Base-by-base conservation (phyloP, 92 coral and sea anemone genomes). In the Porites divaricata region DNA sequence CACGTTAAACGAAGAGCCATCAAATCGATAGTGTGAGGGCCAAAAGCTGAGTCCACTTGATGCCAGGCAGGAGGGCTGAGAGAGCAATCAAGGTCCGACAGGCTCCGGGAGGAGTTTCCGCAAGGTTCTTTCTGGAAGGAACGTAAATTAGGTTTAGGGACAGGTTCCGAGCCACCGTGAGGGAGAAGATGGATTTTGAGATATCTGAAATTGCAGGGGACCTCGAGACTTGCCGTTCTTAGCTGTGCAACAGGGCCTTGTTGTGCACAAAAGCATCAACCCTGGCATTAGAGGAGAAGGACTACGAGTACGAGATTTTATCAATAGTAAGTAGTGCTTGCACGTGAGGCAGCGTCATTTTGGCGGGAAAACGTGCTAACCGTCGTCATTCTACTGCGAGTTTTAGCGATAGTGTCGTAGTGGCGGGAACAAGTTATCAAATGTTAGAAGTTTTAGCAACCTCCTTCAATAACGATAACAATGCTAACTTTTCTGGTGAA, bases 1-100 rank as follows among this genome's bases (percentile, higher is more conserved):
- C 9, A 86, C 93, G 70, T 92, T 89, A 75, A 80, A 15, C 91
- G 91, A 1, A 92, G 3, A 49, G 91, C 91, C 93, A 87, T 90
- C 56, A 90, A 87, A 63, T 92, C 95, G 7, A 89, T 49, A 1
- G 95, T 81, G 72, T 89, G 91, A 11, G 92, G 92, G 50, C 92
- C 95, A 72, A 92, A 92, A 12, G 89, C 84, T 0, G 56, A 9
- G 21, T 92, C 87, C 15, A 92, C 76, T 14, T 49, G n/a, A 6
- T 81, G 67, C 95, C 92, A 89, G 67, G 79, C 74, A 14, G 1
- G 16, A 0, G 85, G 85, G 81, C 67, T 22, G 17, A 85, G 82
- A n/a, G 84, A 26, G 72, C 90, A 88, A 59, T 89, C 95, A 8
- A 85, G 75, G 72, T 92, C 92, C 20, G 95, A 89, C 19, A 89